Conservation (phyloP, 1,140 invertebrate species). For the Aphaenogaster ashmeadi region DNA sequence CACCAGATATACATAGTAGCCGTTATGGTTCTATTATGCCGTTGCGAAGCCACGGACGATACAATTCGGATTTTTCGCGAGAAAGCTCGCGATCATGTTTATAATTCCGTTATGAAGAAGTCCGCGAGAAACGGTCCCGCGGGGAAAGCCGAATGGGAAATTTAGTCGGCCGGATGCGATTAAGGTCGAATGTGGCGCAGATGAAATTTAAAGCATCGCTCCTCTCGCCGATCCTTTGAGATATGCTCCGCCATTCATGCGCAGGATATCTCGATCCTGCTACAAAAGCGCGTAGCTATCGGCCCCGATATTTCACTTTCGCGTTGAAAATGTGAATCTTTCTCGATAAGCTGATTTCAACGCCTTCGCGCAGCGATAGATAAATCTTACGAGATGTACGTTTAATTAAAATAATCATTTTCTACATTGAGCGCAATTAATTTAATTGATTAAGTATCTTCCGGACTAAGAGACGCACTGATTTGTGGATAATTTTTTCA, state of each 20-base stretch:
- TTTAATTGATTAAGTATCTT: not conserved
- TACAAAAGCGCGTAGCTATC: slow-evolving; percentile 53
- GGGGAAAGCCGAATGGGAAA: slow-evolving; percentile 71
- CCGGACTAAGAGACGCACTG: not conserved
- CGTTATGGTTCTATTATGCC: slow-evolving; percentile 30
- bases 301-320: slow-evolving; percentile 49
- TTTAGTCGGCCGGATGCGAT: slow-evolving; percentile 74
- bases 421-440: not conserved
- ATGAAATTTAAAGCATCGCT: slow-evolving; percentile 74
- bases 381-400: slow-evolving; percentile 10
- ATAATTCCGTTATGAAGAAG: slow-evolving; percentile 64
- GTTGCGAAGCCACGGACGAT: slow-evolving; percentile 30
- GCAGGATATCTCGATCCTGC: slow-evolving; percentile 45
- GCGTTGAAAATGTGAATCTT: slow-evolving; percentile 30
- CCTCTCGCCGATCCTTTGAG: slow-evolving; percentile 59
- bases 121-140: slow-evolving; percentile 66
- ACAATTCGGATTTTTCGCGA: slow-evolving; percentile 70
- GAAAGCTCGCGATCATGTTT: slow-evolving; percentile 42
- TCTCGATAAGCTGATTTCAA: slow-evolving; percentile 32
- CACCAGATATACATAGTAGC: not conserved
- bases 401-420: slow-evolving; percentile 27
- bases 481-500: not conserved
- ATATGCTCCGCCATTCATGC: slow-evolving; percentile 51
- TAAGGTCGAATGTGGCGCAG: slow-evolving; percentile 68
- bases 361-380: not conserved